Evolutionary conservation across 2,888 invertebrate species (phyloP), one percentile per base, ranked within the genome.

Genomic region (Ennomos erosarius): DNA sequence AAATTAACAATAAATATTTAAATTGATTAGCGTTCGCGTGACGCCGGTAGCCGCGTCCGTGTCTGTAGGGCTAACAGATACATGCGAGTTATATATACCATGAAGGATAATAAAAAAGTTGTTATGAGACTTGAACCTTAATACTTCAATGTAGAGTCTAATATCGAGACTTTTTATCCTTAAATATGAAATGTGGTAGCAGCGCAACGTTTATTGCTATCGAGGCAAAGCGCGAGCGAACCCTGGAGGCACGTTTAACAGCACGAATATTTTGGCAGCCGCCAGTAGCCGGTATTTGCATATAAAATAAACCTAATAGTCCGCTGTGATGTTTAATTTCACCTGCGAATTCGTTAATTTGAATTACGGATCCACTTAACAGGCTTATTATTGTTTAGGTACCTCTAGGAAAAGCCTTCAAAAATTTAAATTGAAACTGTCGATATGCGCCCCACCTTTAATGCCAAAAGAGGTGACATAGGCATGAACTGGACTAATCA

Each of bases 21-120:
- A 75, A 75, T 75, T 73, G 62, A 72, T 75, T 76, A 73, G 65
- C 60, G 68, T 70, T 87, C 70, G 84, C 83, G 81, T 85, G 87
- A 75, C 79, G 80, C 71, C 85, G 69, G 88, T 85, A 89, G 90
- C 85, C 51, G 74, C 77, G 73, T 83, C 84, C 82, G 82, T 79
- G 70, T 73, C 88, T 82, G 73, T 70, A 67, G 83, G 85, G 79
- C 62, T 67, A 69, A 51, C 58, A 61, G 51, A 62, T 60, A 59
- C 64, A 67, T 56, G 62, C 53, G 62, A 56, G 55, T 59, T 43
- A 44, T 43, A 52, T 62, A 50, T 59, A 59, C 50, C 52, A 47
- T 49, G 59, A 50, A 59, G 55, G 54, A 50, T 51, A 53, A 33
- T 8, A 36, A 26, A 4, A 44, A 39, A 1, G 13, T 1, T 37